Evolutionary conservation across 2,113 vertebrate species (phyloP).

Genomic region (Saimiri boliviensis): DNA sequence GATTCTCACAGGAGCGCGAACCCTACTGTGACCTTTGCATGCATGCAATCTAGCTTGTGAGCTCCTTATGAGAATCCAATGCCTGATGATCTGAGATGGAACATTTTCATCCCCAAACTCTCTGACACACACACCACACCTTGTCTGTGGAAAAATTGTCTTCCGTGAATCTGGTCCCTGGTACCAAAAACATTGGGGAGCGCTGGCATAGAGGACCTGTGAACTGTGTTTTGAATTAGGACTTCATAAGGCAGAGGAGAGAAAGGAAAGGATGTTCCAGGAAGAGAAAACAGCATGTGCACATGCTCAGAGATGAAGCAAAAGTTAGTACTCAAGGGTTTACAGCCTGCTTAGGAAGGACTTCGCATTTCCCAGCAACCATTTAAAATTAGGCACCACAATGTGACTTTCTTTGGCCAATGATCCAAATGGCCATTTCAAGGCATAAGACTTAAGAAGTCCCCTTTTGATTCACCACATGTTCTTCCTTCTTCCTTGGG

Average conservation of each 20-base stretch:
- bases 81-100: too few species aligned
- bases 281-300: not conserved
- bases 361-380: not conserved
- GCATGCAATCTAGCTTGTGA: too few species aligned
- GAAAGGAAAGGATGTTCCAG: not conserved
- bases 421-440: not conserved
- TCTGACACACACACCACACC: too few species aligned
- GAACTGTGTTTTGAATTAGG: not conserved
- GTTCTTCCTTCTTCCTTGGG: not conserved
- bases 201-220: not conserved
- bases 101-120: too few species aligned
- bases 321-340: not conserved
- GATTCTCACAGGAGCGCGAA: too few species aligned
- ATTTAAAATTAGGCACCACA: not conserved
- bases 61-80: too few species aligned
- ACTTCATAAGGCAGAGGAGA: not conserved
- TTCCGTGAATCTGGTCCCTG: too few species aligned
- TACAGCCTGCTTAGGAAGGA: not conserved
- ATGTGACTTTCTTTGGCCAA: not conserved
- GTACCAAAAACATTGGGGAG: too few species aligned
- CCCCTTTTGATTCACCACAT: not conserved
- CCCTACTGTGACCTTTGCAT: too few species aligned
- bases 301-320: not conserved
- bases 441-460: not conserved
- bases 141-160: too few species aligned